phyloP scores from a whole-genome alignment of 2,888 invertebrate genomes.

The Spatulosminthurus flaviceps region DNA sequence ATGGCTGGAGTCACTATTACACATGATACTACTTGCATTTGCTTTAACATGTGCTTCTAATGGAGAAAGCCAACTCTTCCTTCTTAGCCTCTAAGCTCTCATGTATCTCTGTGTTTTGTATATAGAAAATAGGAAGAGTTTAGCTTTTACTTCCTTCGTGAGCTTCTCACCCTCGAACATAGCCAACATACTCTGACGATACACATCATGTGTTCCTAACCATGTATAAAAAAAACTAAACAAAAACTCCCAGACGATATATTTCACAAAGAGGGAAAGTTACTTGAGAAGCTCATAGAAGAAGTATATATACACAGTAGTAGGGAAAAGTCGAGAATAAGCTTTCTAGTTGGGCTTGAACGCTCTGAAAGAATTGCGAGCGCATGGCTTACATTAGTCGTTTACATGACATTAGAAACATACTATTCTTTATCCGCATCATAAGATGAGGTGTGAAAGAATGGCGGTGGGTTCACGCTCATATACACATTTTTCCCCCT shows the following conservation, averaged over 20 bases:
- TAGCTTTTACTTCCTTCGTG: too few relatives aligned
- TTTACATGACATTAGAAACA: conserved; percentile 10
- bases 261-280: background rate
- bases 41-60: too few relatives aligned
- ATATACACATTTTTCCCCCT: too few relatives aligned
- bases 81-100: too few relatives aligned
- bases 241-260: too few relatives aligned
- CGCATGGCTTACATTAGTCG: conserved; percentile 5
- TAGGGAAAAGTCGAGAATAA: background rate
- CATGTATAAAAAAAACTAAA: background rate
- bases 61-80: too few relatives aligned
- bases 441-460: background rate
- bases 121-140: too few relatives aligned
- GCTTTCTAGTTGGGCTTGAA: background rate
- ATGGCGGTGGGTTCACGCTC: background rate
- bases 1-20: too few relatives aligned
- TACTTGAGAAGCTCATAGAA: background rate
- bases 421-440: conserved; percentile 18
- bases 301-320: background rate
- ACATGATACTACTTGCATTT: too few relatives aligned
- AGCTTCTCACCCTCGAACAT: too few relatives aligned
- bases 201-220: conserved; percentile 5
- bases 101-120: too few relatives aligned
- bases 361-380: background rate
- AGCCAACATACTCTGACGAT: too few relatives aligned